A percentile compares a stretch with the other conserved stretches of the same genome.
Conservation (phyloP, 1,140 invertebrate genomes). For the Drosophila quadrilineata region DNA sequence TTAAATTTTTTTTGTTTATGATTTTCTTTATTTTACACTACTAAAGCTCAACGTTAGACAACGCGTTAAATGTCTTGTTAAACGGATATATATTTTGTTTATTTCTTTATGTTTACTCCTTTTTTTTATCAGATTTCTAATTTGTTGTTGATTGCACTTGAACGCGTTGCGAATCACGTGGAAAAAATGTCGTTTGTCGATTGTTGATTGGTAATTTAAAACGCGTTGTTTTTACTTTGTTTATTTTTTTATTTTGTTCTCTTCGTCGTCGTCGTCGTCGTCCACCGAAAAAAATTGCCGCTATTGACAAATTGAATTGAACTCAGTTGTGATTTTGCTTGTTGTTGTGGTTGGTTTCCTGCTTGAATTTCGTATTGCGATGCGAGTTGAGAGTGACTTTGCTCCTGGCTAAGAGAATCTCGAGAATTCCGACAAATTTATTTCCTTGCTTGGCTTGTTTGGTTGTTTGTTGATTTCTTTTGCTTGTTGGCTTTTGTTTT, state of each 20-base stretch:
- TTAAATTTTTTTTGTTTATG: slow-evolving; percentile 16
- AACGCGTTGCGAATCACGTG: slow-evolving; percentile 58
- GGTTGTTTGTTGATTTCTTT: slow-evolving; percentile 23
- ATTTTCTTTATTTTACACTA: slow-evolving; percentile 49
- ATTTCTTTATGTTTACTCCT: slow-evolving; percentile 41
- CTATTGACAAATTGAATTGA: slow-evolving; percentile 39
- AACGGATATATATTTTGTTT: slow-evolving; percentile 8
- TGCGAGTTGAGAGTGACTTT: too few species aligned
- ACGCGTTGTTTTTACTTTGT: slow-evolving; percentile 22
- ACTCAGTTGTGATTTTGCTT: slow-evolving; percentile 19
- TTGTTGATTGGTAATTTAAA: slow-evolving; percentile 24
- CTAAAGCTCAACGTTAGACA: slow-evolving; percentile 71
- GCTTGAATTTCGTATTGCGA: too few species aligned
- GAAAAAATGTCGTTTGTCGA: slow-evolving; percentile 60
- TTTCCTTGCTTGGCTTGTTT: slow-evolving; percentile 43
- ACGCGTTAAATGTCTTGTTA: slow-evolving; percentile 51
- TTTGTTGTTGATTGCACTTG: slow-evolving; percentile 74
- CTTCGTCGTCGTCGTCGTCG: slow-evolving; percentile 5
- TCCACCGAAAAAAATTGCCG: slow-evolving; percentile 38
- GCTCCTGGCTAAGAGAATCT: slow-evolving; percentile 24
- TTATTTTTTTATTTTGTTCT: too few species aligned
- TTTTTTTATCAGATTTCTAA: too few species aligned
- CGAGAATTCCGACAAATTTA: slow-evolving; percentile 31
- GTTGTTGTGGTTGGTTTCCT: slow-evolving; percentile 20
- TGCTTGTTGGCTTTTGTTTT: slow-evolving; percentile 49